phyloP scores from a whole-genome alignment of 2,888 invertebrate species.

The Drosophila koepferae region DNA sequence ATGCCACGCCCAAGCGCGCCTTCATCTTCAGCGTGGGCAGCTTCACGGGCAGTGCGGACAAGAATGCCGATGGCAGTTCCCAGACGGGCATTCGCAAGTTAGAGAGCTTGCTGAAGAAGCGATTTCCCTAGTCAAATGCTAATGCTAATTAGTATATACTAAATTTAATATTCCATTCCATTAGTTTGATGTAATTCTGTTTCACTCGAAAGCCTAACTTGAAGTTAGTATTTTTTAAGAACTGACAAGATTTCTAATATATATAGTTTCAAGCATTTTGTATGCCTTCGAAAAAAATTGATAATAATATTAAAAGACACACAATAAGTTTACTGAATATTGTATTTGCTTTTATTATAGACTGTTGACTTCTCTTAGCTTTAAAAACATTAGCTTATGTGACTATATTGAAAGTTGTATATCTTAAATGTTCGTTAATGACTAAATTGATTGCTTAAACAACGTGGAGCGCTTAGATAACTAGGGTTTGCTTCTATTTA shows the following conservation, averaged over 20 bases:
- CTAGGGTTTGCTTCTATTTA: slow-evolving; percentile 42
- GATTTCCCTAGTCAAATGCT: slow-evolving; percentile 82
- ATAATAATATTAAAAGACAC: slow-evolving; percentile 7
- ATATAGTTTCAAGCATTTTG: not conserved
- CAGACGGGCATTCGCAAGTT: slow-evolving; percentile 86
- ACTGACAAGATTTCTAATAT: slow-evolving; percentile 12
- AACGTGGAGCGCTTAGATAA: slow-evolving; percentile 16
- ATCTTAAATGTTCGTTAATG: slow-evolving; percentile 55
- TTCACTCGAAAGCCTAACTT: not conserved
- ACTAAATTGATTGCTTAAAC: slow-evolving; percentile 61
- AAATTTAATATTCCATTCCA: slow-evolving; percentile 65
- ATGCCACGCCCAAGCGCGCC: slow-evolving; percentile 81
- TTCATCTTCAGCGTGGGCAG: slow-evolving; percentile 83
- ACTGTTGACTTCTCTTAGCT: slow-evolving; percentile 59
- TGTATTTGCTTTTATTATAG: slow-evolving; percentile 54
- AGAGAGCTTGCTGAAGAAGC: slow-evolving; percentile 87
- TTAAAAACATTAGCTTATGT: slow-evolving; percentile 62
- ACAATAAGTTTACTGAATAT: slow-evolving; percentile 16
- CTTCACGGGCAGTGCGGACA: slow-evolving; percentile 80
- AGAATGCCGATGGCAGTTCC: slow-evolving; percentile 70
- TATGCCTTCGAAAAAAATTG: not conserved
- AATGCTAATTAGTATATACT: slow-evolving; percentile 14
- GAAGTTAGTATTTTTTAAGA: not conserved
- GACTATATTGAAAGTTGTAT: slow-evolving; percentile 63
- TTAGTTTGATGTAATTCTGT: slow-evolving; percentile 26